Evolutionary conservation across 2,113 vertebrate genomes (phyloP), one percentile per base, ranked within the genome.

Genomic region (Syngnathoides biaculeatus): DNA sequence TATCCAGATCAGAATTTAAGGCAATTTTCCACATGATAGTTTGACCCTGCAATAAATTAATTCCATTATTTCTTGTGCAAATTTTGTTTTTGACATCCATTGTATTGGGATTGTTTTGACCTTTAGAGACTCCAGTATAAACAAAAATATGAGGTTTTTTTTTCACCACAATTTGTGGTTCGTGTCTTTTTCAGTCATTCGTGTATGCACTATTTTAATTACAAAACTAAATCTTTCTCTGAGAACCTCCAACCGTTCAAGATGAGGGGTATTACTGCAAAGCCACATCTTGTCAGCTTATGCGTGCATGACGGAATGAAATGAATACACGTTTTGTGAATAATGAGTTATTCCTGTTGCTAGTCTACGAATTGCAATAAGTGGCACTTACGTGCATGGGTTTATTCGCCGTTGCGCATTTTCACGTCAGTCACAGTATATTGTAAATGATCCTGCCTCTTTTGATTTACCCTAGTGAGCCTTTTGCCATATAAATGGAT

Each of bases 231-330:
- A 45, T 62, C 60, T 43, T 61, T 42, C 22, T 22, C 15, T 8
- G 60, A 42, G 40, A 62, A 22, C 13, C 40, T 43, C 38, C 38
- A 13, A 42, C 11, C 35, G 7, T 40, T 43, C 40, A 62, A 8
- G 30, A 43, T 62, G 60, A 62, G 22, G 13, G n/a, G n/a, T 30
- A 64, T 64, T 48, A 50, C 50, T n/a, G 47, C 45, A 13, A 64
- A 35, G 9, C 47, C 19, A 13, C 50, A 30, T 30, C 43, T 42
- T 50, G 47, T 65, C 47, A 50, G 26, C 11, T 50, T 47, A 48
- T 35, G 42, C 30, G 62, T 64, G 45, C 45, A 30, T 50, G 62
- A 35, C 43, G 50, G 35, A 64, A 64, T 48, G 45, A 64, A 64
- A 64, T 48, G 17, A 64, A 64, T 47, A 45, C 62, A 30, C 6